phyloP scores from a whole-genome alignment of 1,140 invertebrate genomes.

The Planococcus citri region DNA sequence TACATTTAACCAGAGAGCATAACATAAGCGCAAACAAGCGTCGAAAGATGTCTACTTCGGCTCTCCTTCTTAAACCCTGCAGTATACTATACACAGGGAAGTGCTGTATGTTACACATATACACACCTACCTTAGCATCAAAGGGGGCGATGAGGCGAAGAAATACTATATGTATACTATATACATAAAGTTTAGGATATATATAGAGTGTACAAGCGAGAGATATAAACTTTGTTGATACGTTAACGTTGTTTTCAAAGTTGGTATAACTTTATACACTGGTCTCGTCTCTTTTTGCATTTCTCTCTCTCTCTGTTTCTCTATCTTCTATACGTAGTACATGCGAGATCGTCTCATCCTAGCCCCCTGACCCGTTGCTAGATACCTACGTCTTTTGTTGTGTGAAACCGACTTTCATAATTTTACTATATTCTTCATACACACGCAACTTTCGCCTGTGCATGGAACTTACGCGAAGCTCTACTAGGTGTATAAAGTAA shows the following conservation, averaged over 20 bases:
- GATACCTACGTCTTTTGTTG: background rate
- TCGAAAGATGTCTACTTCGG: background rate
- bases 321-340: too few species aligned
- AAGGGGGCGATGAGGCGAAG: too few species aligned
- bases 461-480: background rate
- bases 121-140: too few species aligned
- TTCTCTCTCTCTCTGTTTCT: too few species aligned
- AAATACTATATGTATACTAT: too few species aligned
- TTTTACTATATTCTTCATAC: background rate
- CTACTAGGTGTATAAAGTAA: background rate
- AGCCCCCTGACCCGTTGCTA: too few species aligned
- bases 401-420: background rate
- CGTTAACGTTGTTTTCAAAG: background rate
- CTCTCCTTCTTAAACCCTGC: too few species aligned
- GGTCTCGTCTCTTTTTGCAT: too few species aligned
- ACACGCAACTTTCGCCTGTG: background rate
- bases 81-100: too few species aligned
- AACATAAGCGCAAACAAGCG: conserved; percentile 1
- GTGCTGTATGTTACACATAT: too few species aligned
- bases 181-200: background rate
- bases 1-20: too few species aligned
- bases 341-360: too few species aligned
- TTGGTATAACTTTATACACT: background rate
- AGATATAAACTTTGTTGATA: background rate
- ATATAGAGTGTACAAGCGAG: background rate